Base-by-base conservation (phyloP, 2,113 vertebrate genomes). In the Pholis gunnellus region DNA sequence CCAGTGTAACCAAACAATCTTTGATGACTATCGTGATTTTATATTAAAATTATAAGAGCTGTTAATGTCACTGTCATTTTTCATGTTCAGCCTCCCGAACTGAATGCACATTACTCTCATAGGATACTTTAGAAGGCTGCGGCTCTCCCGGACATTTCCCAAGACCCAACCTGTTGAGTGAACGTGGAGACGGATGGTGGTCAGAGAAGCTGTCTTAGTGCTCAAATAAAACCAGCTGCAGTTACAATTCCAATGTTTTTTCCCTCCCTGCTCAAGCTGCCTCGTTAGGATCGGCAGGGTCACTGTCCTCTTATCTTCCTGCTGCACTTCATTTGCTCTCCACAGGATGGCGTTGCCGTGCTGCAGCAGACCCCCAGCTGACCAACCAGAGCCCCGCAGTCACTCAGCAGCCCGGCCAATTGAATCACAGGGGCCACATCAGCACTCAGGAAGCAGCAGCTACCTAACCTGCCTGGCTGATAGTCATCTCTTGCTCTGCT, bases 381-480 rank as follows among this genome's bases (percentile, higher is more conserved):
- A 90, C 83, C 79, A 82, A 83, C 85, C 84, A 78, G 78, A 70
- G 81, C 70, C 82, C 64, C 48, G 74, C 74, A 91, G 89, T 90
- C 84, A 82, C 77, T 89, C 88, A 88, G 82, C 65, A 15, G 79
- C 27, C 52, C 46, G 42, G 72, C 82, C 89, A 89, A 81, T 81
- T 87, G 88, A 79, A 88, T 91, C 89, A 78, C 78, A 1, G 75
- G 68, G 81, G 79, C 87, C 92, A 91, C 91, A 86, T 91, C 90
- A 91, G 89, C 93, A 90, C 93, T 91, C 91, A 91, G 88, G 87
- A 94, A 93, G 83, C 88, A 93, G 83, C 88, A 81, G 84, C 87
- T 90, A 89, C 86, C 87, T 88, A 91, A 91, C 92, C 88, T 86
- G 79, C 50, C 81, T 78, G 52, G 69, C 86, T 76, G 90, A 94